phyloP scores from a whole-genome alignment of 2,113 vertebrate species.

The Bagarius yarrelli region DNA sequence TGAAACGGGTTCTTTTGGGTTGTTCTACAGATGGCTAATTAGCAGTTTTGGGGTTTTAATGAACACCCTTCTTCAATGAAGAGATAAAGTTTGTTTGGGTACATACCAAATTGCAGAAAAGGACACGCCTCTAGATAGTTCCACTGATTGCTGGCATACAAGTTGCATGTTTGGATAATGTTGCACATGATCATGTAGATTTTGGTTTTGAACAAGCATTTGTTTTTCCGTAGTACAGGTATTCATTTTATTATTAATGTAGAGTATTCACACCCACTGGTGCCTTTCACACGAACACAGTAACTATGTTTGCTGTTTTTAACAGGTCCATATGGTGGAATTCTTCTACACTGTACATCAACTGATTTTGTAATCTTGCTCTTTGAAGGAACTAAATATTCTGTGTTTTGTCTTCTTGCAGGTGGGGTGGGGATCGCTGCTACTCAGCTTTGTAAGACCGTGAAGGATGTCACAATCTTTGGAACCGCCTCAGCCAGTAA shows the following conservation, averaged over 20 bases:
- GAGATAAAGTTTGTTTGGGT: not conserved
- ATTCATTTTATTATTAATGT: not conserved
- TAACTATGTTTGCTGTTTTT: not conserved
- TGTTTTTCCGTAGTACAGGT: not conserved
- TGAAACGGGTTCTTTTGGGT: not conserved
- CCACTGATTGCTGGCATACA: not conserved
- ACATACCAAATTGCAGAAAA: not conserved
- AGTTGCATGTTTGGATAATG: no score
- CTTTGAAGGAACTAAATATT: not conserved
- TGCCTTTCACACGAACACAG: not conserved
- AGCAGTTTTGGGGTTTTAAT: not conserved
- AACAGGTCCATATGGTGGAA: not conserved
- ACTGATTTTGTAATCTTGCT: not conserved
- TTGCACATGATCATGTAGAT: not conserved
- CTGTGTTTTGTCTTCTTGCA: constrained; percentile 54
- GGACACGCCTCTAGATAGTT: not conserved
- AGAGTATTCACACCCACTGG: not conserved
- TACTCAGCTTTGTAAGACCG: constrained; percentile 89
- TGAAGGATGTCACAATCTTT: constrained; percentile 91
- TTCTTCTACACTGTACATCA: not conserved
- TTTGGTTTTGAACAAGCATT: not conserved
- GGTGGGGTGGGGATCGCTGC: constrained; percentile 95
- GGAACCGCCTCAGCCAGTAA: constrained; percentile 93
- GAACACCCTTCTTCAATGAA: not conserved
- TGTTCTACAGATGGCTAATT: not conserved